phyloP scores from a whole-genome alignment of 2,888 invertebrate genomes.

The Drosophila stalkeri region DNA sequence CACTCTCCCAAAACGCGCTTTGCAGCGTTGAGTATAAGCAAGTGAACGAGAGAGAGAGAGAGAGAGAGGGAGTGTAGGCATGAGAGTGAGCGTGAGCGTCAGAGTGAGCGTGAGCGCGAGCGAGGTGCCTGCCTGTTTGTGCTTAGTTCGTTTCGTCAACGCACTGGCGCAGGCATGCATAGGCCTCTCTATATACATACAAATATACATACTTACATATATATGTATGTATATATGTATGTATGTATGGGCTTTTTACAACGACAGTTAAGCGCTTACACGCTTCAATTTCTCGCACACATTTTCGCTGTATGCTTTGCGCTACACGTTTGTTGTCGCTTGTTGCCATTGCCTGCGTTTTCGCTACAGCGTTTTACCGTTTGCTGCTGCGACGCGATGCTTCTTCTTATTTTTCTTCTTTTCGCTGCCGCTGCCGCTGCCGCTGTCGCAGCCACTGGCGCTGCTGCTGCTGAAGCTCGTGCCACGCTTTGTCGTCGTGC shows the following conservation, averaged over 20 bases:
- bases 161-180: conserved; percentile 16
- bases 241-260: conserved; percentile 55
- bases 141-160: conserved; percentile 5
- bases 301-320: conserved; percentile 58
- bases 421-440: too few relatives aligned
- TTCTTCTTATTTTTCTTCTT: conserved; percentile 5
- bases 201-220: neutral
- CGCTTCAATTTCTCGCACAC: conserved; percentile 76
- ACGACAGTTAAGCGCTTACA: conserved; percentile 77
- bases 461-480: conserved; percentile 28
- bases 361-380: conserved; percentile 39
- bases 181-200: neutral
- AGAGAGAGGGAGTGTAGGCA: neutral
- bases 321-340: conserved; percentile 48
- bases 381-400: conserved; percentile 17
- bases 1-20: conserved; percentile 5
- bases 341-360: conserved; percentile 50
- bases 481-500: conserved; percentile 32
- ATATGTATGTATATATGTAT: neutral
- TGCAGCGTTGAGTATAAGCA: neutral
- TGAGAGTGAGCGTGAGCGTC: neutral
- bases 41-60: neutral
- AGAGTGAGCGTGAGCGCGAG: neutral
- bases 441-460: conserved; percentile 7
- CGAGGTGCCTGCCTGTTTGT: conserved; percentile 1